Conservation (phyloP, 2,888 invertebrate genomes). For the Xylota sylvarum region DNA sequence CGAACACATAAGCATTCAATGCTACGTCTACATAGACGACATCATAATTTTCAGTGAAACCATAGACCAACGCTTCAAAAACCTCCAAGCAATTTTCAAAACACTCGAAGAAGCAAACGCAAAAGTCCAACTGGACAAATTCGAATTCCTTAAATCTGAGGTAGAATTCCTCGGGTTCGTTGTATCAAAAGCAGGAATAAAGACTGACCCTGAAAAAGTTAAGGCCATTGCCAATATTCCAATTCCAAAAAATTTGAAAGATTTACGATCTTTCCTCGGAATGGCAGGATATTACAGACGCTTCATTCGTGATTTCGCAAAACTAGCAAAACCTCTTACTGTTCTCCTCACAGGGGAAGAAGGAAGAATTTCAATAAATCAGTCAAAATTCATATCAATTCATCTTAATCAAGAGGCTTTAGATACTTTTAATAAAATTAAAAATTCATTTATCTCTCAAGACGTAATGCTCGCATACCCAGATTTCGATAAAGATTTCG, state of each 20-base stretch:
- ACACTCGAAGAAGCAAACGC: neutral
- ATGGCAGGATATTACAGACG: neutral
- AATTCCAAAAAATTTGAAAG: neutral
- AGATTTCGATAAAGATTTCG: no score
- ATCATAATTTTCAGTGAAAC: no score
- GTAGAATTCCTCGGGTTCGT: neutral
- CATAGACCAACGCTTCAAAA: neutral
- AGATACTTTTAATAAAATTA: neutral
- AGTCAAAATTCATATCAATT: neutral
- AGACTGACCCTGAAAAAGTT: neutral
- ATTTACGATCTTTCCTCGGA: neutral
- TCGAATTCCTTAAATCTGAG: neutral
- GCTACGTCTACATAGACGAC: neutral
- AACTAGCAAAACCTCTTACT: neutral
- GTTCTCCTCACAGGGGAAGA: no score
- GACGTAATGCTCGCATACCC: no score
- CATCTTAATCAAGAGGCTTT: neutral
- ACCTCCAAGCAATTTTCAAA: neutral
- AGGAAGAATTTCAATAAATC: neutral
- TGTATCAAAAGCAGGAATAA: neutral
- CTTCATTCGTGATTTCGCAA: neutral
- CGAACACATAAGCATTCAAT: neutral
- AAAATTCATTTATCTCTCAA: neutral
- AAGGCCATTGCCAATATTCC: neutral
- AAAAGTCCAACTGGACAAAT: neutral